Percentiles rank a stretch among this genome's conserved stretches.
Conservation (phyloP, 1,140 invertebrate species). For the Drosophila tani region DNA sequence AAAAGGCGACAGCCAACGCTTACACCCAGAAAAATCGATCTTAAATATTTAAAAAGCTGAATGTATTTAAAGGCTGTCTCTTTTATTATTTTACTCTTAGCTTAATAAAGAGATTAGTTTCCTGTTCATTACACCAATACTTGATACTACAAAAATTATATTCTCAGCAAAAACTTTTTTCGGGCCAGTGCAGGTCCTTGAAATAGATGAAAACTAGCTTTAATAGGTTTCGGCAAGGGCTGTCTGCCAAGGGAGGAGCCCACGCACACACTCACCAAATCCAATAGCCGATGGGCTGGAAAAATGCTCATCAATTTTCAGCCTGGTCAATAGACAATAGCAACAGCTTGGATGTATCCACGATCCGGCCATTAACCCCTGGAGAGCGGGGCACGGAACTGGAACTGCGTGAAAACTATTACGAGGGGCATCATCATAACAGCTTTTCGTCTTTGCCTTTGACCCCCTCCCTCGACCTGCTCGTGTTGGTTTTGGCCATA, state of each 20-base stretch:
- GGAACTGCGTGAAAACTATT: slow-evolving; percentile 61
- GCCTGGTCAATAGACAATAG: slow-evolving; percentile 43
- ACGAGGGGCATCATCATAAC: slow-evolving; percentile 38
- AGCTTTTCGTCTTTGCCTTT: slow-evolving; percentile 39
- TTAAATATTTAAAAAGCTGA: neutral
- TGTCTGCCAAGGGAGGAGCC: slow-evolving; percentile 1
- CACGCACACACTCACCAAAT: slow-evolving; percentile 22
- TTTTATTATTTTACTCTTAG: neutral
- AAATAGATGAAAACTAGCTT: slow-evolving; percentile 19
- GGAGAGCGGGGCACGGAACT: slow-evolving; percentile 8
- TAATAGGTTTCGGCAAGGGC: slow-evolving; percentile 37
- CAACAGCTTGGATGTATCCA: slow-evolving; percentile 14
- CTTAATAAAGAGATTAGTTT: slow-evolving; percentile 3
- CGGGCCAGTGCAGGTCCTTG: neutral
- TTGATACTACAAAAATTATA: too few relatives aligned
- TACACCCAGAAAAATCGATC: neutral
- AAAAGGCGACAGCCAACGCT: neutral
- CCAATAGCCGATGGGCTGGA: slow-evolving; percentile 60
- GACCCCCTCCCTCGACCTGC: slow-evolving; percentile 1
- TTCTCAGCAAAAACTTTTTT: slow-evolving; percentile 4
- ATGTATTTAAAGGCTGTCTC: neutral
- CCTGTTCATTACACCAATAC: neutral
- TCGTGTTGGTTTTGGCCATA: slow-evolving; percentile 43
- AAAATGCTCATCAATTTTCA: slow-evolving; percentile 62
- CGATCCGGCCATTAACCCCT: slow-evolving; percentile 50